Conservation (phyloP, 2,113 vertebrate species). For the Nanger granti region DNA sequence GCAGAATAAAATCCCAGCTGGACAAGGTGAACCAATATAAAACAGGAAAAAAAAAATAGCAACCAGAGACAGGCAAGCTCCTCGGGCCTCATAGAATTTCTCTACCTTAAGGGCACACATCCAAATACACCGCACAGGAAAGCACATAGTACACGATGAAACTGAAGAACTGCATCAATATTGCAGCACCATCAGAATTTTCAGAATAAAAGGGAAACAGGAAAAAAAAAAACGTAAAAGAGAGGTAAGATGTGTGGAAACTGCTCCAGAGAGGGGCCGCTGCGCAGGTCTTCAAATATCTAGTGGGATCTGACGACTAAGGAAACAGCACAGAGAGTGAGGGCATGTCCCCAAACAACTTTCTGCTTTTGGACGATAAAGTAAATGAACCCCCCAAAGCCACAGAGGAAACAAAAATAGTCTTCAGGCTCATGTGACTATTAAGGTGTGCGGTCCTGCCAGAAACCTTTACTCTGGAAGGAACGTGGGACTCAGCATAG, state of each 20-base stretch:
- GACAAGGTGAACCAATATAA: background rate
- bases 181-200: background rate
- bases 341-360: background rate
- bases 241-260: background rate
- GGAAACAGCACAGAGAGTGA: rapidly evolving
- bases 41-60: background rate
- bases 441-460: background rate
- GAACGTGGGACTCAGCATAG: background rate
- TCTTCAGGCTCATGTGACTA: background rate
- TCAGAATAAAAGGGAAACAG: background rate
- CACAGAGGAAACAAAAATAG: background rate
- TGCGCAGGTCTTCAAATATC: background rate
- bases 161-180: background rate
- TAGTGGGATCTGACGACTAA: background rate
- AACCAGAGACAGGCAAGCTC: background rate
- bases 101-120: background rate
- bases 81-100: background rate
- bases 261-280: background rate
- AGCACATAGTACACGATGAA: background rate
- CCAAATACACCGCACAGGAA: background rate
- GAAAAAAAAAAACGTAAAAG: background rate
- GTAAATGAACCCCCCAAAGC: background rate
- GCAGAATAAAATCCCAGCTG: background rate
- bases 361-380: background rate
- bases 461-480: background rate